A percentile compares a stretch with the other conserved stretches of the same genome.
Conservation (phyloP, 1,140 invertebrate species). For the Phortica variegata region DNA sequence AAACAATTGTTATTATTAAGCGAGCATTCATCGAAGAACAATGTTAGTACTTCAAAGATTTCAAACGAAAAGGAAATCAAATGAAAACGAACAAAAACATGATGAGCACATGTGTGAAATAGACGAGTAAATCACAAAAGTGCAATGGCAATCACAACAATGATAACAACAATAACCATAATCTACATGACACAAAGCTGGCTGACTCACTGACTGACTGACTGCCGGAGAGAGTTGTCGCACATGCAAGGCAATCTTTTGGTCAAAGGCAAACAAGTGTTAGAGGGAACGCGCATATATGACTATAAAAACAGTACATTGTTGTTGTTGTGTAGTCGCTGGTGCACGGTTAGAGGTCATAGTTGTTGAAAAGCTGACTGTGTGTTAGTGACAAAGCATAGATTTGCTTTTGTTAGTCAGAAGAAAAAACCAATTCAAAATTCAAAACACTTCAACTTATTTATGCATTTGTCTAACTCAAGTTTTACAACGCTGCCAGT, state of each 20-base stretch:
- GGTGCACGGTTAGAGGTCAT: no score
- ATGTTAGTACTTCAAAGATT: no score
- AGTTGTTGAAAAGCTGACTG: no score
- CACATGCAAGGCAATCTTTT: slow-evolving; percentile 22
- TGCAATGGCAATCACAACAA: no score
- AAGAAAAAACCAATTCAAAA: slow-evolving; percentile 37
- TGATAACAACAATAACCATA: no score
- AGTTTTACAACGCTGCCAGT: slow-evolving; percentile 41
- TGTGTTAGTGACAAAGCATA: neutral
- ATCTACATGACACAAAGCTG: slow-evolving; percentile 5
- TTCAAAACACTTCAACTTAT: slow-evolving; percentile 47
- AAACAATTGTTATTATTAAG: no score
- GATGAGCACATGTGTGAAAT: no score
- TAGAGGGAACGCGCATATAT: neutral
- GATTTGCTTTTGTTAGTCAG: slow-evolving; percentile 2
- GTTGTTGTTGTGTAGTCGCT: no score
- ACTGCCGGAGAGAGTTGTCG: slow-evolving; percentile 18
- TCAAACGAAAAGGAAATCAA: no score
- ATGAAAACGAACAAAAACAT: no score
- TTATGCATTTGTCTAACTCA: slow-evolving; percentile 49
- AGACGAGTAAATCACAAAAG: no score
- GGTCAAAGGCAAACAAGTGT: neutral
- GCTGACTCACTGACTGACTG: neutral
- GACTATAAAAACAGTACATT: neutral
- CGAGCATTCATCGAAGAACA: no score